phyloP scores from a whole-genome alignment of 2,888 invertebrate genomes.

The Microdon myrmicae region DNA sequence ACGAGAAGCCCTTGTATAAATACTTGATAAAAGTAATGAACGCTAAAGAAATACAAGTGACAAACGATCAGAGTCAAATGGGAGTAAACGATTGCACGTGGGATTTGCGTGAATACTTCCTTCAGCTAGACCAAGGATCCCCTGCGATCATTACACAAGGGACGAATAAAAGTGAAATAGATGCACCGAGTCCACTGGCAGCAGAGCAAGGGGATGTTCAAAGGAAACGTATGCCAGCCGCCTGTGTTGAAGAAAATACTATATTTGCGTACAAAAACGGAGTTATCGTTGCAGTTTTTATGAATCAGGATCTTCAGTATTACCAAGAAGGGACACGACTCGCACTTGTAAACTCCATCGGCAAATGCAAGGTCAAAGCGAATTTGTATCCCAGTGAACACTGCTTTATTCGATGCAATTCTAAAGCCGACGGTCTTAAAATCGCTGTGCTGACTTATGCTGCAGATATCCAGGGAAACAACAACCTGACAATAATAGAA shows the following conservation, averaged over 20 bases:
- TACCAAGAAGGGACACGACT: constrained; percentile 88
- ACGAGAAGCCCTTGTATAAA: constrained; percentile 6
- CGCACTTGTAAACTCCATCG: constrained; percentile 92
- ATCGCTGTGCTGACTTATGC: constrained; percentile 14
- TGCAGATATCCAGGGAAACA: not conserved
- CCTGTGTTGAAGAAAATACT: constrained; percentile 10
- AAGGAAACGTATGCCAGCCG: not conserved
- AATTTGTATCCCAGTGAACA: constrained; percentile 87
- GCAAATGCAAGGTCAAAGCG: constrained; percentile 91
- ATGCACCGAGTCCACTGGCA: not conserved
- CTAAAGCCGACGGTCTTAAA: constrained; percentile 9
- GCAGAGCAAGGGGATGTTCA: not conserved
- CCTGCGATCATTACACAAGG: not conserved
- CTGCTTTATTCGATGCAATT: constrained; percentile 77
- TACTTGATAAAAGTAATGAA: constrained; percentile 6
- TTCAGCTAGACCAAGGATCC: not conserved
- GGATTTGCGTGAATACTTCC: constrained; percentile 2
- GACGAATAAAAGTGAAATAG: constrained; percentile 2
- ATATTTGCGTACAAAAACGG: constrained; percentile 1
- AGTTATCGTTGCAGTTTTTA: constrained; percentile 84
- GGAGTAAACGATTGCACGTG: constrained; percentile 8
- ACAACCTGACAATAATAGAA: constrained; percentile 14
- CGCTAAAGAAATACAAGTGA: constrained; percentile 1
- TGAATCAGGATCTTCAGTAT: constrained; percentile 73
- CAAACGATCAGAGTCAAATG: not conserved